Conservation (phyloP, 30 jellyfish, hydroid and myxozoan species). For the Sanderia malayensis region DNA sequence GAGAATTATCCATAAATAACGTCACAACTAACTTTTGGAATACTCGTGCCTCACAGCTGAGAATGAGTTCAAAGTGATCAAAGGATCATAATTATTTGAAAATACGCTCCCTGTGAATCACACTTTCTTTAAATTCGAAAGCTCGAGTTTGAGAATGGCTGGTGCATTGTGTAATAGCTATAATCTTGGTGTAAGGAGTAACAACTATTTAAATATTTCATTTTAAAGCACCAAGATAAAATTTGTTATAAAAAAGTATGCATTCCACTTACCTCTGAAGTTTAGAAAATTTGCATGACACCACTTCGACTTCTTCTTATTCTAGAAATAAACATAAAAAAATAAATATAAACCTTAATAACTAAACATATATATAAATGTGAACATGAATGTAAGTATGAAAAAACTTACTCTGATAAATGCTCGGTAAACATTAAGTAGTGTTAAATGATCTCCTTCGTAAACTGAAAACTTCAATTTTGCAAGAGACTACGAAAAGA, state of each 20-base stretch:
- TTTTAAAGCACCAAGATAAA: background rate
- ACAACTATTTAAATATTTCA: background rate
- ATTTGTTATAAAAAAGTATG: background rate
- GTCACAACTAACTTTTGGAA: too few relatives aligned
- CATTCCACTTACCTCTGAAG: conserved; percentile 50
- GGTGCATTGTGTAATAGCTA: too few relatives aligned
- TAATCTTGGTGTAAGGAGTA: too few relatives aligned
- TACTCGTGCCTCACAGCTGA: too few relatives aligned
- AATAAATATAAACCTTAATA: background rate
- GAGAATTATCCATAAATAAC: too few relatives aligned
- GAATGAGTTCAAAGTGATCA: too few relatives aligned
- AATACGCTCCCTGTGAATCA: too few relatives aligned
- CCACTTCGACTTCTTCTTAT: conserved; percentile 80
- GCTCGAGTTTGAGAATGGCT: too few relatives aligned
- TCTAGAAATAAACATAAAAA: conserved; percentile 20
- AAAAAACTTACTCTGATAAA: conserved; percentile 53
- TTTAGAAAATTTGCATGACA: conserved; percentile 93
- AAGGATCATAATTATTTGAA: too few relatives aligned
- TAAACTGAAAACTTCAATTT: conserved; percentile 76
- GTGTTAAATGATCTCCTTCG: conserved; percentile 98
- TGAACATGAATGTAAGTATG: background rate
- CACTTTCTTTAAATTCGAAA: too few relatives aligned
- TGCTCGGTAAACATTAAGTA: conserved; percentile 90
- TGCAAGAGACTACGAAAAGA: conserved; percentile 61
- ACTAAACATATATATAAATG: background rate